These are phyloP conservation scores for Eumaeus atala DNA, from an alignment of 1,140 invertebrate genomes.

Conservation along the genomic window DNA sequence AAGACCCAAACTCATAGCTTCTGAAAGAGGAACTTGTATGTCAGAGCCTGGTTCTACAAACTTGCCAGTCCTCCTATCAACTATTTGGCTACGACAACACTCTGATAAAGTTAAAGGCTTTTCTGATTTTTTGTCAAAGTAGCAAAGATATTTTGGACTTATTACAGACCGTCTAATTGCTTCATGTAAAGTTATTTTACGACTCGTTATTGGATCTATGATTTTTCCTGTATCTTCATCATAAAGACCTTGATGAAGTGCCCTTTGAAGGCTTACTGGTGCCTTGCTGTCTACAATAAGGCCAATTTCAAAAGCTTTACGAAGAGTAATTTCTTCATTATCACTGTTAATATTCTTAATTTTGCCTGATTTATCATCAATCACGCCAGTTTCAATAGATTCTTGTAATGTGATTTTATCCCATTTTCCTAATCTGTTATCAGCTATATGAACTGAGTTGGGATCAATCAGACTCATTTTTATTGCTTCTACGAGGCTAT, in stretches of 20 bases:
- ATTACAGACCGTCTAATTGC: slow-evolving; percentile 86
- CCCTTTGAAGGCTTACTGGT: slow-evolving; percentile 88
- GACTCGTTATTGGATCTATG: slow-evolving; percentile 83
- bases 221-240: slow-evolving; percentile 88
- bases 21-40: slow-evolving; percentile 78
- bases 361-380: slow-evolving; percentile 83
- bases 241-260: slow-evolving; percentile 90
- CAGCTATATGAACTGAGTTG: slow-evolving; percentile 88
- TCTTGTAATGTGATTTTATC: slow-evolving; percentile 84
- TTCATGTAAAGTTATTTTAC: slow-evolving; percentile 88
- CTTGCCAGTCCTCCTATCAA: slow-evolving; percentile 85
- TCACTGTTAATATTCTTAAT: slow-evolving; percentile 81
- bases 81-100: slow-evolving; percentile 86
- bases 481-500: slow-evolving; percentile 85
- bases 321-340: slow-evolving; percentile 81
- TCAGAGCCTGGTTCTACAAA: slow-evolving; percentile 84
- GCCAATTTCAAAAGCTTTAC: slow-evolving; percentile 86
- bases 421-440: slow-evolving; percentile 83
- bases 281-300: slow-evolving; percentile 87
- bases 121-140: slow-evolving; percentile 83
- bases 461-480: slow-evolving; percentile 85
- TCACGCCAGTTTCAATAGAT: slow-evolving; percentile 82
- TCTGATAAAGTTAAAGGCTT: slow-evolving; percentile 83
- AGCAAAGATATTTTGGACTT: slow-evolving; percentile 86
- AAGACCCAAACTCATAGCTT: slow-evolving; percentile 83